A percentile compares a stretch with the other conserved stretches of the same genome.
Conservation (phyloP, 2,888 invertebrate species). For the Acanthosepion lycidas region DNA sequence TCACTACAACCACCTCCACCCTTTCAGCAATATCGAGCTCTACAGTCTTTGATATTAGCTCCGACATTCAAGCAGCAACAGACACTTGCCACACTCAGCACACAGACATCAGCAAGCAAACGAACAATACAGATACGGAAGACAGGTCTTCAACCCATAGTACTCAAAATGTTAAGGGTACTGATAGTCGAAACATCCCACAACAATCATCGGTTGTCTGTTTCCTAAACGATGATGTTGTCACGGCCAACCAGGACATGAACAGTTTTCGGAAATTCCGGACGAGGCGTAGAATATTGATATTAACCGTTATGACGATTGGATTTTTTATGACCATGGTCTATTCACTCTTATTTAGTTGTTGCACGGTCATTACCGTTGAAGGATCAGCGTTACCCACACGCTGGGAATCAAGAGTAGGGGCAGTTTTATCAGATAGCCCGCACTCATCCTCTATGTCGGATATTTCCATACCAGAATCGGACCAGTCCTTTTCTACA, state of each 20-base stretch:
- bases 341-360: constrained; percentile 15
- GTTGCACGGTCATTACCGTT: background rate
- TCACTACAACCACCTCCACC: background rate
- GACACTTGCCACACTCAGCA: background rate
- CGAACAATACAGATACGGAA: background rate
- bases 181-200: background rate
- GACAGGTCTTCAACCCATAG: background rate
- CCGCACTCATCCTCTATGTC: background rate
- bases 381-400: background rate
- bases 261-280: constrained; percentile 36
- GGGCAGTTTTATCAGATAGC: background rate
- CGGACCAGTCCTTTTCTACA: background rate
- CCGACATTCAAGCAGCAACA: background rate
- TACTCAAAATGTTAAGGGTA: background rate
- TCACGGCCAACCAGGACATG: constrained; percentile 34
- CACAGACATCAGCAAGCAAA: background rate
- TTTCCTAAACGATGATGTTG: background rate
- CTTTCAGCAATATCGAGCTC: background rate
- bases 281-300: constrained; percentile 12
- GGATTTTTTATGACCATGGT: background rate
- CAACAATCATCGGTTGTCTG: background rate
- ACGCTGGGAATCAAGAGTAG: background rate
- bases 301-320: constrained; percentile 25
- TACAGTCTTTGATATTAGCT: background rate
- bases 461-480: background rate